Base-by-base conservation (phyloP, 1,140 invertebrate genomes). In the Prorops nasuta region DNA sequence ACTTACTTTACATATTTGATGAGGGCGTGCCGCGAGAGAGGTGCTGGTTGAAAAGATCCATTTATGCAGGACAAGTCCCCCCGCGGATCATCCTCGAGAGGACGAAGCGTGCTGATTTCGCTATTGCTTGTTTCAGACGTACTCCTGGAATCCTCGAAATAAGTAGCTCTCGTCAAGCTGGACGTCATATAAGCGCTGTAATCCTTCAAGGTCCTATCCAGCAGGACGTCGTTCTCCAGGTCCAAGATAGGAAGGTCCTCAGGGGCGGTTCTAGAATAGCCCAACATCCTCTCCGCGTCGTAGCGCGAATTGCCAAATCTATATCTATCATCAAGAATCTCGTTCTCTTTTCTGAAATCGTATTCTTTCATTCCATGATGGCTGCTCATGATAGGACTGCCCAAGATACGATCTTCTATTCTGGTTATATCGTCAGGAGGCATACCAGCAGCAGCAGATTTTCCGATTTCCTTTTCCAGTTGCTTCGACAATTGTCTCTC, bases 1-100 rank as follows among this genome's bases (percentile, higher is more conserved):
- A 67, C 74, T 73, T 64, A 77, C 76, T 76, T 74, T 54, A 76
- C 66, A 66, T 78, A 78, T 76, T 75, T 78, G 61, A 77, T 75
- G 56, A 75, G 53, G n/a, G 74, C 69, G 50, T 77, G 67, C 12
- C 58, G 63, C 20, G 66, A 56, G 28, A 67, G 53, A 42, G 76
- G 76, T 1, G 76, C 75, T 3, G 76, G 76, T 24, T 74, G 45
- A 52, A 78, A 77, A 20, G 70, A 72, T n/a, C 75, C 75, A 51
- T 71, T 71, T 59, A 77, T 72, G 56, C 76, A 78, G 19, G 75
- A 74, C 53, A 77, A 57, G 54, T 77, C 76, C 14, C 72, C 75
- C 32, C 53, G 61, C 34, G 50, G 48, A 17, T 46, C 47, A 34
- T 59, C 58, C 3, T n/a, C 3, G 40, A 42, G 37, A 8, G 21